Evolutionary conservation across 2,113 vertebrate genomes (phyloP), one percentile per base, ranked within the genome.

Genomic region (Probosciger aterrimus): DNA sequence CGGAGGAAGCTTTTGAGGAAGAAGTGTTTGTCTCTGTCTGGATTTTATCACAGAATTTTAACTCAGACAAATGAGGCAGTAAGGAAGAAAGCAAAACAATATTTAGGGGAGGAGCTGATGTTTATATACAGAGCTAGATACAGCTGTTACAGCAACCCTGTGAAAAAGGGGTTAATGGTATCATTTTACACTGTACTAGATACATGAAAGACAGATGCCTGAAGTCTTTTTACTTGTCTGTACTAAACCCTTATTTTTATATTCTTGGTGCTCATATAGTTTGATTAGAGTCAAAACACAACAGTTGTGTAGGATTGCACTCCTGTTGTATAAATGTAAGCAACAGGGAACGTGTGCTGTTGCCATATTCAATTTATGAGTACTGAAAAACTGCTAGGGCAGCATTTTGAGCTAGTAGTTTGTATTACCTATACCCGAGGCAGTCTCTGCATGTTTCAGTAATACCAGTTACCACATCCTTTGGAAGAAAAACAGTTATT

Each of bases 321-420:
- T 82, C 14, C 14, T 55, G 2, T 57, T 89, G 47, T 43, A 70
- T 14, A 69, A 71, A 43, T 37, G 4, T 64, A 46, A 41, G 68
- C 28, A 76, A 22, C 52, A 73, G 35, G 49, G 41, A 76, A n/a
- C 5, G 6, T 46, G 11, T 47, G 5, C 37, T 81, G 20, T 64
- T 91, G 50, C 74, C n/a, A 14, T 67, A 46, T 63, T 82, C 13
- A 13, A 27, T 85, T 67, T 74, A 59, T 31, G 28, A 74, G 31
- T 77, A 62, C 35, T 80, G 55, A 80, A 80, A 67, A 79, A 50
- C 28, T 80, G 16, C n/a, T 13, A 18, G 27, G 23, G 18, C 59
- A 84, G 37, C n/a, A 63, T 85, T 95, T 93, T 88, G 71, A 85
- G 10, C 15, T 37, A 47, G 15, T 82, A 43, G 30, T 81, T 85